Evolutionary conservation across 1,140 invertebrate species (phyloP).

Genomic region (Limonius californicus): DNA sequence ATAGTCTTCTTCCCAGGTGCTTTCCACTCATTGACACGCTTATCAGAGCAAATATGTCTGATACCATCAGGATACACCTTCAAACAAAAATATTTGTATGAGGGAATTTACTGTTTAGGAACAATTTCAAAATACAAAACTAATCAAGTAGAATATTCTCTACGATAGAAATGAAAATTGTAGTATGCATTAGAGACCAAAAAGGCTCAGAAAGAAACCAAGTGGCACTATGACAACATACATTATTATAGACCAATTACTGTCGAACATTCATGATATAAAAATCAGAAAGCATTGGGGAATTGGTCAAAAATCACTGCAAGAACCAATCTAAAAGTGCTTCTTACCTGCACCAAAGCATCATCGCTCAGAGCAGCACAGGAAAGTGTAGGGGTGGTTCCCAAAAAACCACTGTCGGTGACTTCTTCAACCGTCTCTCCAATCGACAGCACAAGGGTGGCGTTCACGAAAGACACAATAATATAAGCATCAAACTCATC

Average conservation of each 20-base stretch:
- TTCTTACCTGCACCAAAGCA: slow-evolving; percentile 86
- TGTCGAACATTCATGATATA: neutral
- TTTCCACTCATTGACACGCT: slow-evolving; percentile 99
- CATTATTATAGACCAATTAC: slow-evolving; percentile 6
- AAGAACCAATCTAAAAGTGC: neutral
- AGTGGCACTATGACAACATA: slow-evolving; percentile 9
- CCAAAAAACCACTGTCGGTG: slow-evolving; percentile 97
- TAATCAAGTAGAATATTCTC: no score
- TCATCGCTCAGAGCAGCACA: slow-evolving; percentile 97
- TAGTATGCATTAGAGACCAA: slow-evolving; percentile 16
- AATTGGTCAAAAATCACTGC: neutral
- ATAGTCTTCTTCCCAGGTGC: slow-evolving; percentile 96
- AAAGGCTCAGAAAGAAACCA: neutral
- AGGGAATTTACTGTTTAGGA: no score
- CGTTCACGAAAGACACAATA: slow-evolving; percentile 99
- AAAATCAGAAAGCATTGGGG: neutral
- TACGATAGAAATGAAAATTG: neutral
- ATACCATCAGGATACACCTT: slow-evolving; percentile 97
- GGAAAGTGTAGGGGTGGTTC: slow-evolving; percentile 95
- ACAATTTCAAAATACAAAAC: no score
- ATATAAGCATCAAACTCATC: slow-evolving; percentile 99
- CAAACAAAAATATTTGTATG: neutral
- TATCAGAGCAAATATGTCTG: slow-evolving; percentile 95
- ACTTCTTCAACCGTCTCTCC: slow-evolving; percentile 99
- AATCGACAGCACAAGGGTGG: slow-evolving; percentile 97